A percentile compares a stretch with the other conserved stretches of the same genome.
phyloP scores from a whole-genome alignment of 2,888 invertebrate genomes.

The Tanytarsus gracilentus region DNA sequence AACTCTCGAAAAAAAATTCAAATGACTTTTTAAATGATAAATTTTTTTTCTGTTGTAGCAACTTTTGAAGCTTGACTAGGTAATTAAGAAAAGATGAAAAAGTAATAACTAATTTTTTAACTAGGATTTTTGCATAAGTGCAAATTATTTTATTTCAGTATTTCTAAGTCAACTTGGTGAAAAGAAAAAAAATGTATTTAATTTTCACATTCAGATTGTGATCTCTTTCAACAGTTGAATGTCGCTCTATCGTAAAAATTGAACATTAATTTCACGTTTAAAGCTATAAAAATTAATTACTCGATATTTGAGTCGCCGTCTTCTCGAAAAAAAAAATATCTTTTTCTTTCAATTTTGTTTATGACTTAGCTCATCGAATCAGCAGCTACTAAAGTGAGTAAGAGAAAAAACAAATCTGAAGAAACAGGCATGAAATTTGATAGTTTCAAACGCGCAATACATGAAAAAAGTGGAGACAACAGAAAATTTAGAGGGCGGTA shows the following conservation, averaged over 20 bases:
- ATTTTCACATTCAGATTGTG: no score
- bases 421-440: constrained; percentile 28
- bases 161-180: no score
- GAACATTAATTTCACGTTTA: constrained; percentile 27
- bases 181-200: no score
- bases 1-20: background rate
- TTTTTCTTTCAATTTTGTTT: background rate
- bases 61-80: constrained; percentile 21
- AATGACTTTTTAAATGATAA: constrained; percentile 28
- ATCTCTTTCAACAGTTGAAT: no score
- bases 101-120: no score
- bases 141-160: no score
- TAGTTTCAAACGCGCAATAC: constrained; percentile 21
- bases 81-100: no score
- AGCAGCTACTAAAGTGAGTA: background rate
- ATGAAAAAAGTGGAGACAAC: no score
- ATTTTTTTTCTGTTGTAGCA: background rate
- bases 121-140: no score
- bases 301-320: constrained; percentile 12
- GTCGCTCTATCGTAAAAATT: constrained; percentile 21
- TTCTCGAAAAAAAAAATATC: constrained; percentile 2
- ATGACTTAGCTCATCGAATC: background rate
- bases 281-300: constrained; percentile 28
- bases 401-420: background rate
- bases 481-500: no score